Conservation (phyloP, 2,888 invertebrate species). For the Tenodera sinensis region DNA sequence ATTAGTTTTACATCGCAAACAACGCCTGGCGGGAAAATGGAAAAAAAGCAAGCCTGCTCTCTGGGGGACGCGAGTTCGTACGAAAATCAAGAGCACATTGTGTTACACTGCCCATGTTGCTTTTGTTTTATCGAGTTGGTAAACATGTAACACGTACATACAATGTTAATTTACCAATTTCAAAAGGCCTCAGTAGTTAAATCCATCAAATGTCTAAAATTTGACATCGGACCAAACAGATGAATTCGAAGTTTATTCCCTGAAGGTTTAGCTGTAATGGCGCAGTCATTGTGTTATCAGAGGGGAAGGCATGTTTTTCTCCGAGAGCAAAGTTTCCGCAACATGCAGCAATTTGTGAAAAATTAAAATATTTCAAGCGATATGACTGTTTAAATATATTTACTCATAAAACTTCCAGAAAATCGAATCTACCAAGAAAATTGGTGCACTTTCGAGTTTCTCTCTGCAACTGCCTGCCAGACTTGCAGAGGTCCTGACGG, state of each 20-base stretch:
- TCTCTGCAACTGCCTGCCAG: too few species aligned
- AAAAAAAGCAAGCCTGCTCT: not conserved
- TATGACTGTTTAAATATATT: too few species aligned
- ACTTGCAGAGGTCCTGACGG: too few species aligned
- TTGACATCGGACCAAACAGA: not conserved
- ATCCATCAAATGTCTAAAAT: not conserved
- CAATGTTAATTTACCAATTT: not conserved
- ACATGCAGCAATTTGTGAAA: not conserved
- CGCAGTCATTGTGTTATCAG: not conserved
- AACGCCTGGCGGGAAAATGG: not conserved
- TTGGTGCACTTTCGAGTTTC: too few species aligned
- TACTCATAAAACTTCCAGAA: not conserved
- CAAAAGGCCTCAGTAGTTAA: not conserved
- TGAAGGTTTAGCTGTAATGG: not conserved
- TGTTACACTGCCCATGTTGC: not conserved
- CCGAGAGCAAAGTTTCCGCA: not conserved
- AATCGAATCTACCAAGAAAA: too few species aligned
- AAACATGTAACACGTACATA: not conserved
- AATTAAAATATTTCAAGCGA: too few species aligned
- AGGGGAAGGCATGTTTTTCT: not conserved
- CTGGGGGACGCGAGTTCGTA: not conserved
- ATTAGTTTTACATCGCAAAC: not conserved
- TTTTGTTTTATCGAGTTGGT: not conserved
- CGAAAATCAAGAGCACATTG: not conserved
- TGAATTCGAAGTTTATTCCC: not conserved